Evolutionary conservation across 2,888 invertebrate genomes (phyloP).

Genomic region (Abrostola triplasia): DNA sequence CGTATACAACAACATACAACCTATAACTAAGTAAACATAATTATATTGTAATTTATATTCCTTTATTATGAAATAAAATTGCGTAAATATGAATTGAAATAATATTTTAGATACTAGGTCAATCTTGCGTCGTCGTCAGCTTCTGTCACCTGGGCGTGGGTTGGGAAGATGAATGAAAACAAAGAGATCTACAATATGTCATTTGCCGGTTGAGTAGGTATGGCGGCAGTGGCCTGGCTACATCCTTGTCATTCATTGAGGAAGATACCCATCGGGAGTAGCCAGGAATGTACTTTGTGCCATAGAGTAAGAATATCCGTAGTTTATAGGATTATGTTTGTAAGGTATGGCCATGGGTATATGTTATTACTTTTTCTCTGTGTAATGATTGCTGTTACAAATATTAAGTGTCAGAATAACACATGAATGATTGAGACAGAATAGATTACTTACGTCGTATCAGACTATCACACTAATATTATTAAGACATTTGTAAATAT

Average conservation of each 20-base stretch:
- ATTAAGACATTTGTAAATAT: no score
- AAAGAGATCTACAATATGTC: conserved; percentile 3
- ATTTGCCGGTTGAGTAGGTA: not conserved
- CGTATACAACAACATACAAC: not conserved
- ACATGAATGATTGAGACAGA: no score
- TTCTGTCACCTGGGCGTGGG: conserved; percentile 15
- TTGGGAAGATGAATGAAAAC: not conserved
- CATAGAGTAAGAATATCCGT: not conserved
- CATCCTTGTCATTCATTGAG: not conserved
- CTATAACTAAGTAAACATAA: no score
- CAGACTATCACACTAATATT: no score
- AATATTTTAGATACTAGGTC: conserved; percentile 19
- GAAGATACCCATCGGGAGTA: not conserved
- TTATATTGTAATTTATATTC: no score
- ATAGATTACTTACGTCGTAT: no score
- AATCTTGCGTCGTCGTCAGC: conserved; percentile 2
- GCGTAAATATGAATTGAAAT: not conserved
- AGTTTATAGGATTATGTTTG: no score
- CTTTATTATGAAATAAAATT: not conserved
- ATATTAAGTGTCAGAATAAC: no score
- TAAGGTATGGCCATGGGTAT: no score
- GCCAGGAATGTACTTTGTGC: not conserved
- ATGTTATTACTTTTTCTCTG: no score
- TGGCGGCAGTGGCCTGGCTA: not conserved
- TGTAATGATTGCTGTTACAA: no score